Conservation (phyloP, 2,888 invertebrate species). For the Luffia ferchaultella region DNA sequence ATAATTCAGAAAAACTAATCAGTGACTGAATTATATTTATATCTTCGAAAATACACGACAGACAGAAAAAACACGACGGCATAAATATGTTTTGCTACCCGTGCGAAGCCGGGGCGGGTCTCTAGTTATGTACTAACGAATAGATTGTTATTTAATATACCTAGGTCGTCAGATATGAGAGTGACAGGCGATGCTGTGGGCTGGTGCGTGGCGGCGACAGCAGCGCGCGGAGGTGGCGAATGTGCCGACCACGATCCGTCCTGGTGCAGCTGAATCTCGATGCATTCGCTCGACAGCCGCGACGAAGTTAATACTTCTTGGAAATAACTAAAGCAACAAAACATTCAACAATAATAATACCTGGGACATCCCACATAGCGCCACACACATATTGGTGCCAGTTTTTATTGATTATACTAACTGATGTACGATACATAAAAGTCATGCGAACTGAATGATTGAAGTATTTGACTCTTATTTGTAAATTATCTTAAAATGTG, state of each 20-base stretch:
- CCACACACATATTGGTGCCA: background rate
- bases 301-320: conserved; percentile 81
- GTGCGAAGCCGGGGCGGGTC: too few species aligned
- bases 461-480: too few species aligned
- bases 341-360: background rate
- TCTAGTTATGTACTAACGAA: too few species aligned
- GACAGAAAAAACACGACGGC: too few species aligned
- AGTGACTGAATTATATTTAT: too few species aligned
- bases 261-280: conserved; percentile 83
- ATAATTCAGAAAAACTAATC: too few species aligned
- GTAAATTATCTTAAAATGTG: too few species aligned
- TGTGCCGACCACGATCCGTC: conserved; percentile 87
- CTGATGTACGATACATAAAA: background rate
- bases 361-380: too few species aligned
- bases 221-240: conserved; percentile 68
- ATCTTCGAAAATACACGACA: too few species aligned
- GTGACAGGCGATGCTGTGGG: conserved; percentile 70
- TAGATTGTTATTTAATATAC: too few species aligned
- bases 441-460: background rate
- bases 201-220: conserved; percentile 55
- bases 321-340: conserved; percentile 69
- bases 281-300: conserved; percentile 73
- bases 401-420: background rate
- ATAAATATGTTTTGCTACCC: too few species aligned
- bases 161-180: conserved; percentile 79